phyloP scores from a whole-genome alignment of 1,140 invertebrate genomes.

The Drosophila persimilis region DNA sequence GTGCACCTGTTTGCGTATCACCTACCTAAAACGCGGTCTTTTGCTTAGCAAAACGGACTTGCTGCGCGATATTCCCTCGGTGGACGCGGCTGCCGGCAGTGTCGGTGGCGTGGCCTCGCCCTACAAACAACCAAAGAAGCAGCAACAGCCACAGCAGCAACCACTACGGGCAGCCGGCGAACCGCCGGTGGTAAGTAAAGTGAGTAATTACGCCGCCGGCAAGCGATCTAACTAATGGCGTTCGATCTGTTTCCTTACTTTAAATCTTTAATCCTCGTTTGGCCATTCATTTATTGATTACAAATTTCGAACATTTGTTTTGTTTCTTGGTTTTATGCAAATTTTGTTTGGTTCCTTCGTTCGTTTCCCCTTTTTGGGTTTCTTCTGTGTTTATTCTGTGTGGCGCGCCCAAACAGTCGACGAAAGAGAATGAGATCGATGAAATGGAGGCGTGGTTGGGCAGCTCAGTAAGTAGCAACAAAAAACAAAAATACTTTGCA shows the following conservation, averaged over 20 bases:
- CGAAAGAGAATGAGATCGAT: constrained; percentile 94
- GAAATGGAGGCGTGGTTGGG: constrained; percentile 97
- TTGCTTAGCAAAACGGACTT: constrained; percentile 70
- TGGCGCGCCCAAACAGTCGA: constrained; percentile 83
- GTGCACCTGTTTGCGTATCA: not conserved
- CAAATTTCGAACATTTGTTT: constrained; percentile 34
- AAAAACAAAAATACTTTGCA: constrained; percentile 18
- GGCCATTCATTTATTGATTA: constrained; percentile 36
- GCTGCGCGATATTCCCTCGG: constrained; percentile 73
- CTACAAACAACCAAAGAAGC: constrained; percentile 50
- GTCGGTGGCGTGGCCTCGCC: constrained; percentile 53
- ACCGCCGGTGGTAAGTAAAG: constrained; percentile 82
- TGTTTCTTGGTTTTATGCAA: constrained; percentile 50
- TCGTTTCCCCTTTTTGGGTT: constrained; percentile 36
- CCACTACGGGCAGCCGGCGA: constrained; percentile 60
- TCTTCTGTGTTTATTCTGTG: constrained; percentile 34
- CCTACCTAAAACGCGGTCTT: not conserved
- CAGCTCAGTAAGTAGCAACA: constrained; percentile 85
- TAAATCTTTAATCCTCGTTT: constrained; percentile 32
- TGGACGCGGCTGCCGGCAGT: constrained; percentile 77
- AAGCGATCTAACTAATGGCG: constrained; percentile 63
- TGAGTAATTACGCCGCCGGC: constrained; percentile 61
- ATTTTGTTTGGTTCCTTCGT: constrained; percentile 47
- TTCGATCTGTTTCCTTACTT: constrained; percentile 46
- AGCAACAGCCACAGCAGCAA: constrained; percentile 25